Percentiles rank a stretch among this genome's conserved stretches.
Conservation (phyloP, 2,797 vertebrate species). For the Xiphophorus birchmanni region DNA sequence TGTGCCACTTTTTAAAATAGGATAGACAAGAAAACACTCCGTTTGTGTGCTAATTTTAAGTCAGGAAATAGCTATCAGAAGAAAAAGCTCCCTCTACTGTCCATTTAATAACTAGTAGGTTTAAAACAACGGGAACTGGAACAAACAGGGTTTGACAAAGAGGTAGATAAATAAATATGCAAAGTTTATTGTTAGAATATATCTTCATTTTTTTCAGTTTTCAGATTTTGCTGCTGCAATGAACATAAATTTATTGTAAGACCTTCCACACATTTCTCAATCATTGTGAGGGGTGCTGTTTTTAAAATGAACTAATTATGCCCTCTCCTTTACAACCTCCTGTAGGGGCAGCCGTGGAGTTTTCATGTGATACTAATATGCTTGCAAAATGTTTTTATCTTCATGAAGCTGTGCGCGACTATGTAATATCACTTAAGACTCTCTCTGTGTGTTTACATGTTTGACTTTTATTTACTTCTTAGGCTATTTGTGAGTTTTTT, state of each 20-base stretch:
- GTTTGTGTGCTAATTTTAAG: background rate
- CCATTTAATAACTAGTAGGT: background rate
- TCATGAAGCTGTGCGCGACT: background rate
- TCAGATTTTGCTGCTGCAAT: background rate
- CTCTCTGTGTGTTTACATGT: constrained; percentile 3
- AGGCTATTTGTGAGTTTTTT: constrained; percentile 4
- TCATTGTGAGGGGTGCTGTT: background rate
- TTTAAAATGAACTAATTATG: background rate
- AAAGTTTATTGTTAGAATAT: background rate
- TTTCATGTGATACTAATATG: background rate
- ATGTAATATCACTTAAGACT: background rate
- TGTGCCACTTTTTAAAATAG: background rate
- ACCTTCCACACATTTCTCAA: background rate
- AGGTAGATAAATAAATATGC: background rate
- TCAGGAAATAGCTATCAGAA: background rate
- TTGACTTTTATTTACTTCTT: constrained; percentile 19
- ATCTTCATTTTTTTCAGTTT: background rate
- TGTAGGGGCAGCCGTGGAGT: background rate
- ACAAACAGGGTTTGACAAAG: too few species aligned
- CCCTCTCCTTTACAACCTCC: background rate
- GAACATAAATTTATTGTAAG: background rate
- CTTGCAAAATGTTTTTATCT: background rate
- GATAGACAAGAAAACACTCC: background rate
- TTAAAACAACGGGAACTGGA: background rate
- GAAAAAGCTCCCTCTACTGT: background rate